Conservation (phyloP, 2,888 invertebrate genomes). For the Apodemia zela region DNA sequence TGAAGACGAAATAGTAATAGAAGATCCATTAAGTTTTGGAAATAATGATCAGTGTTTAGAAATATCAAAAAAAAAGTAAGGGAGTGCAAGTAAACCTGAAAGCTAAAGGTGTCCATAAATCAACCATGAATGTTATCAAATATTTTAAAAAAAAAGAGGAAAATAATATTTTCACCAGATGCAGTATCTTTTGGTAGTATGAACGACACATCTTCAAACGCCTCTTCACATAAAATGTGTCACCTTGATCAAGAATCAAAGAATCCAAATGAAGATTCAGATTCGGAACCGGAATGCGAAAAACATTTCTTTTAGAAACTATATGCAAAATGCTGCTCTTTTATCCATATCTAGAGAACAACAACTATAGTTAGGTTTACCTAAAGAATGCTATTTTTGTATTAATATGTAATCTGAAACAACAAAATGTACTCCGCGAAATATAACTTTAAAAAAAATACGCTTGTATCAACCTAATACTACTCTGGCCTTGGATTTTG, state of each 20-base stretch:
- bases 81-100: constrained; percentile 31
- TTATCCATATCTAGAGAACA: constrained; percentile 30
- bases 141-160: constrained; percentile 15
- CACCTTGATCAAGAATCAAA: background rate
- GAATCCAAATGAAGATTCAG: constrained; percentile 12
- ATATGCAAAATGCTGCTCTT: constrained; percentile 29
- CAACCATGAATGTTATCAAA: constrained; percentile 29
- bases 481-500: constrained; percentile 19
- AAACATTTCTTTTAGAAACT: constrained; percentile 23
- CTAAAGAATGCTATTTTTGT: constrained; percentile 29
- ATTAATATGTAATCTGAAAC: constrained; percentile 25
- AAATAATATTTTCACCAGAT: constrained; percentile 18
- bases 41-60: constrained; percentile 28
- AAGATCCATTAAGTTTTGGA: constrained; percentile 31
- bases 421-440: constrained; percentile 14
- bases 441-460: constrained; percentile 25
- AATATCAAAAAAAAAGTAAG: constrained; percentile 30
- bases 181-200: constrained; percentile 22
- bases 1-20: constrained; percentile 27
- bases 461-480: constrained; percentile 19
- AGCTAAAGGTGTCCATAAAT: constrained; percentile 28
- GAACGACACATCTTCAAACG: constrained; percentile 23
- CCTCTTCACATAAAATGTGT: constrained; percentile 19
- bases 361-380: constrained; percentile 26
- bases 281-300: constrained; percentile 19